Percentiles rank a stretch among this genome's conserved stretches.
Evolutionary conservation across 2,797 vertebrate species (phyloP).

Genomic region (Anguilla anguilla): DNA sequence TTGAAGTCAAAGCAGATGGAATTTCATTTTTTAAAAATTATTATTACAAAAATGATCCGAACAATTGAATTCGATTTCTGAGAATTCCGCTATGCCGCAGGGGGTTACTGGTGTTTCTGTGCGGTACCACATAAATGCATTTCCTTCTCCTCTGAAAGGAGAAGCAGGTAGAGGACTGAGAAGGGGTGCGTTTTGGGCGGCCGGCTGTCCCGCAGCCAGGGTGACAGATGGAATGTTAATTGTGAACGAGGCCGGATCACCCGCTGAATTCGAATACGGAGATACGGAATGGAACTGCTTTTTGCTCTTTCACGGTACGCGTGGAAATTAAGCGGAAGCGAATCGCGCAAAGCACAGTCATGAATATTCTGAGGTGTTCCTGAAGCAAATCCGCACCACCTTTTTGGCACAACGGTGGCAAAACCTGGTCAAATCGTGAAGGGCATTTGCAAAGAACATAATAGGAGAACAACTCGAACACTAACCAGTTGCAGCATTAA

Average conservation of each 20-base stretch:
- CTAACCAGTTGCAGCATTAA: too few species aligned
- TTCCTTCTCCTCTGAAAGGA: too few species aligned
- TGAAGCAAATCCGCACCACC: background rate
- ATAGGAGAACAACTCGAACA: too few species aligned
- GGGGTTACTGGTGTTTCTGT: too few species aligned
- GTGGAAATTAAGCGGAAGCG: background rate
- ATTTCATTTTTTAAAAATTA: too few species aligned
- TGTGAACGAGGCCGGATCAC: constrained; percentile 2
- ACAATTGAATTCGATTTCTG: too few species aligned
- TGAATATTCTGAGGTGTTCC: background rate
- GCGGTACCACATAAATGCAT: too few species aligned
- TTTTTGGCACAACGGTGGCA: background rate
- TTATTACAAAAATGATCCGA: too few species aligned
- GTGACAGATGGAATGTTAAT: constrained; percentile 28
- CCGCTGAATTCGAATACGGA: constrained; percentile 4
- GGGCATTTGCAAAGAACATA: too few species aligned
- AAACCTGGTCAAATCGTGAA: background rate
- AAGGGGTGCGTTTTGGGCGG: background rate
- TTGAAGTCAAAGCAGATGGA: background rate
- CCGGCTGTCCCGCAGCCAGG: background rate
- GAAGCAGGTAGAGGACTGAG: background rate
- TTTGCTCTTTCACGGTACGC: background rate
- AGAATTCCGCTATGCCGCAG: too few species aligned
- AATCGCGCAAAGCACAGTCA: background rate
- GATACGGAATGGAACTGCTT: constrained; percentile 4